phyloP scores from a whole-genome alignment of 2,797 vertebrate genomes.

The Sebastes aleutianus region DNA sequence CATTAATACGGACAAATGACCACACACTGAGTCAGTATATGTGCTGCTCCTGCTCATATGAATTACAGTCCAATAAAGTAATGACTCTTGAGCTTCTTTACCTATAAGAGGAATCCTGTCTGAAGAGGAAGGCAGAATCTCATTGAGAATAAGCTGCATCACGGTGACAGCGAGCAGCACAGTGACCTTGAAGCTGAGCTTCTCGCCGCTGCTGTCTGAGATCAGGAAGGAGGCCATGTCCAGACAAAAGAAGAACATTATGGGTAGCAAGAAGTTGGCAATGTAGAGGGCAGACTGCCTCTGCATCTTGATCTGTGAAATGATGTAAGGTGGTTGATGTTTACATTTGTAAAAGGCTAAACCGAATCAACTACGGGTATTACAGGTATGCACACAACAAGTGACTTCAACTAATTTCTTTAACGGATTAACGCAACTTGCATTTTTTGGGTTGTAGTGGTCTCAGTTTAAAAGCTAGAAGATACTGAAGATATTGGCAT shows the following conservation, averaged over 20 bases:
- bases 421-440: too few species aligned
- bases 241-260: conserved; percentile 77
- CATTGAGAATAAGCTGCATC: conserved; percentile 82
- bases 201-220: conserved; percentile 74
- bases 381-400: neutral
- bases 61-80: neutral
- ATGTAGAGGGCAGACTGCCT: conserved; percentile 47
- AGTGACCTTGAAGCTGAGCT: conserved; percentile 83
- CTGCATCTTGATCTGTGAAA: conserved; percentile 48
- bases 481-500: too few species aligned
- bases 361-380: neutral
- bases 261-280: conserved; percentile 55
- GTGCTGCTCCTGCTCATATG: neutral
- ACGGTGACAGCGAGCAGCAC: conserved; percentile 83
- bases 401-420: neutral
- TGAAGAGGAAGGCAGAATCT: conserved; percentile 83
- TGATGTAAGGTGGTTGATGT: neutral
- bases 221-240: conserved; percentile 81
- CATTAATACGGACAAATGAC: neutral
- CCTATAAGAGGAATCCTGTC: conserved; percentile 80
- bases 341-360: neutral
- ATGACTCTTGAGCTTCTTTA: conserved; percentile 37
- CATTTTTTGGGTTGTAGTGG: too few species aligned
- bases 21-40: neutral
- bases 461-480: too few species aligned